A percentile compares a stretch with the other conserved stretches of the same genome.
These are phyloP conservation scores for Tipula helvola DNA, from an alignment of 2,888 invertebrate genomes.

Conservation along the genomic window DNA sequence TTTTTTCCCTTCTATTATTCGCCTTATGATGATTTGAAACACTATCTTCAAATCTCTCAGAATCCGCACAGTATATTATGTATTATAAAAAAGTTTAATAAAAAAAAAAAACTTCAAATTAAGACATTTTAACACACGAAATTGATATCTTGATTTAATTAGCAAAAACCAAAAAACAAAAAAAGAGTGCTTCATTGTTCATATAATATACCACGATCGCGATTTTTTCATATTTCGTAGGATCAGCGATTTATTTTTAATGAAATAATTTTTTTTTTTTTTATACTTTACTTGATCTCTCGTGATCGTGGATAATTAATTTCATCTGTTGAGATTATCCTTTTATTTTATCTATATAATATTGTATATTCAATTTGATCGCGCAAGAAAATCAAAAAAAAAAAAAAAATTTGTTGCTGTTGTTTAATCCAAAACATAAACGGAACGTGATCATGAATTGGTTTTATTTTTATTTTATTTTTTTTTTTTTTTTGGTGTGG, in stretches of 20 bases:
- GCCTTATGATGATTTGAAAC: background rate
- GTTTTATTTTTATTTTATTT: background rate
- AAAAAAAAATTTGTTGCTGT: background rate
- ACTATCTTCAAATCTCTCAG: background rate
- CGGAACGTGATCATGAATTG: background rate
- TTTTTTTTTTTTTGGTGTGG: background rate
- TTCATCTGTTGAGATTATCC: constrained; percentile 10
- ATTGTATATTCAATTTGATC: background rate
- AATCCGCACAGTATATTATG: background rate
- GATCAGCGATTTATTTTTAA: background rate
- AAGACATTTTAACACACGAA: constrained; percentile 9
- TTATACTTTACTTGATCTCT: background rate
- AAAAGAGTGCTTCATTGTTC: background rate
- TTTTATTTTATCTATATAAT: background rate
- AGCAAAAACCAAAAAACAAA: background rate
- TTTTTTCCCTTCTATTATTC: background rate
- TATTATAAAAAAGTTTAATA: background rate
- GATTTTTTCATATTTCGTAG: background rate
- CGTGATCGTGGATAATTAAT: constrained; percentile 9
- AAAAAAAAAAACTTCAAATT: background rate
- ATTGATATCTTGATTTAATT: constrained; percentile 10
- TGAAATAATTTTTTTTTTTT: background rate
- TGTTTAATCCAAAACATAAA: background rate
- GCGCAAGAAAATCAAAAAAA: background rate
- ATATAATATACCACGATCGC: background rate